Base-by-base conservation (phyloP, 2,113 vertebrate genomes). In the Synodontis membranacea region DNA sequence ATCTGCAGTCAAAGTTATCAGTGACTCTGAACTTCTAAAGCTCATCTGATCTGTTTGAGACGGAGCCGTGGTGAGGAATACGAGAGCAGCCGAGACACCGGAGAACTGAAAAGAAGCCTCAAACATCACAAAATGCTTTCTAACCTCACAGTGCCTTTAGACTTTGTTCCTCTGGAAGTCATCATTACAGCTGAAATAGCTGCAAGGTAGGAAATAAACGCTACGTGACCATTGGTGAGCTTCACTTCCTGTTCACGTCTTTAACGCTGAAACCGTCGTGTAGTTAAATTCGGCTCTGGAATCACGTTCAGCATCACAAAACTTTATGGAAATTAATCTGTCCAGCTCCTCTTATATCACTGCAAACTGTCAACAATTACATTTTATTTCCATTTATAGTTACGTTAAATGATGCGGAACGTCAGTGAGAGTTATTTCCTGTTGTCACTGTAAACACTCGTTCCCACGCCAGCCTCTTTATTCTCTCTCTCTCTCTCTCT, bases 1-100 rank as follows among this genome's bases (percentile, higher is more conserved):
- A 87, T 86, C 84, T 82, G 72, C 74, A 81, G 62, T 87, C 86
- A 84, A 87, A 90, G 90, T 86, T 89, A 86, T 87, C 87, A 87
- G 60, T 82, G 58, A 64, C 80, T 83, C 75, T 75, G 48, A 87
- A 87, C 85, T 81, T 84, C 88, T 84, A 56, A 80, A 62, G 56
- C 56, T 82, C 83, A 87, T 79, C 68, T 82, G 85, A 88, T 86
- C 62, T 84, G 39, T 79, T 60, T 74, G 87, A 86, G 87, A 52
- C 19, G 15, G 39, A 84, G 84, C 25, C 44, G 19, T 82, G 87
- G 86, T 37, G 70, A 56, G 31, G 83, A 89, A 86, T 87, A 75
- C 31, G 12, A 81, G 84, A 76, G 75, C 39, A 60, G 83, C 80
- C 68, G 11, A 34, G 46, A 75, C 68, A 14, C 62, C 2, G 48